phyloP scores from a whole-genome alignment of 2,888 invertebrate genomes.

The Drosophila ustulata region DNA sequence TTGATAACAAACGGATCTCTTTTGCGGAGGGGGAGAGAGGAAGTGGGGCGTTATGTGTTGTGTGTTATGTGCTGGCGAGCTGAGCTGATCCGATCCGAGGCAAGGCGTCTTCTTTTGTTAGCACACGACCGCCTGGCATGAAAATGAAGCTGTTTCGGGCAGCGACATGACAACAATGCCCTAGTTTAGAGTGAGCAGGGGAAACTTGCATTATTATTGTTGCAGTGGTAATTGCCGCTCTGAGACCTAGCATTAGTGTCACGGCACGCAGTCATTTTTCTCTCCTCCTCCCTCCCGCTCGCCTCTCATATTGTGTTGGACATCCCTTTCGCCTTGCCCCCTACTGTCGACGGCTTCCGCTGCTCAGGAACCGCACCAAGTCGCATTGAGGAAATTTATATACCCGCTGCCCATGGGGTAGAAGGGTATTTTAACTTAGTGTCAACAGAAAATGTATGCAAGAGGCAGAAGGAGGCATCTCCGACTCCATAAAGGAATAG shows the following conservation, averaged over 20 bases:
- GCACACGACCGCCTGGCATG: conserved; percentile 66
- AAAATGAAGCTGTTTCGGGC: conserved; percentile 70
- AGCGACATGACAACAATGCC: conserved; percentile 46
- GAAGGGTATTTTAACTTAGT: too few relatives aligned
- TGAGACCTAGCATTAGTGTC: conserved; percentile 74
- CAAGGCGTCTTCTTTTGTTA: conserved; percentile 48
- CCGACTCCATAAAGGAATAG: too few relatives aligned
- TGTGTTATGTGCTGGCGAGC: neutral
- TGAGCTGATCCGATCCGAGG: neutral
- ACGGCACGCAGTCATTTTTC: conserved; percentile 54
- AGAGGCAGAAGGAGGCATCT: too few relatives aligned
- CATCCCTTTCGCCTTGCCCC: neutral
- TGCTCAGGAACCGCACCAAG: conserved; percentile 41
- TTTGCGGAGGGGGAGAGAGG: neutral
- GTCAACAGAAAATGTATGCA: too few relatives aligned
- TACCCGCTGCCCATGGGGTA: too few relatives aligned
- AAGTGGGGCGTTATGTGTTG: neutral
- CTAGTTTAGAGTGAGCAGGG: conserved; percentile 27
- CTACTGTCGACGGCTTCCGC: conserved; percentile 28
- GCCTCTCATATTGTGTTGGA: neutral
- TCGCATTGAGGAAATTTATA: conserved; percentile 24
- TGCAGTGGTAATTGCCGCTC: conserved; percentile 60
- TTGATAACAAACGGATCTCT: neutral
- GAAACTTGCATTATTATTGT: conserved; percentile 13
- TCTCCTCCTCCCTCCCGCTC: neutral